Conservation (phyloP, 2,888 invertebrate species). For the Halictus ligatus region DNA sequence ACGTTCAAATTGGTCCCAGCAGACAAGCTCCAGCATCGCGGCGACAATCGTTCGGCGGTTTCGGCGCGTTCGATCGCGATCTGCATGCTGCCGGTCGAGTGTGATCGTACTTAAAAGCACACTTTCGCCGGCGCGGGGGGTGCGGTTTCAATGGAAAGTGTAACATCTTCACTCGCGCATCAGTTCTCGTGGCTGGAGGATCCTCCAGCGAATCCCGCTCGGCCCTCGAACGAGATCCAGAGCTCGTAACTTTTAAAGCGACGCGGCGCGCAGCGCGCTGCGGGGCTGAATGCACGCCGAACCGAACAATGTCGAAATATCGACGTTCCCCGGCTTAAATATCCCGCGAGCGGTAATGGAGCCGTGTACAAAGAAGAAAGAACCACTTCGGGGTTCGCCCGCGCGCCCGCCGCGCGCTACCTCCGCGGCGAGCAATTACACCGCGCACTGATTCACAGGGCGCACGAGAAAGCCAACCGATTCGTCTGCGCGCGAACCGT, state of each 20-base stretch:
- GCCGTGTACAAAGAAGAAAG: neutral
- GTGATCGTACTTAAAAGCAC: slow-evolving; percentile 1
- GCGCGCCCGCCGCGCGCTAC: too few species aligned
- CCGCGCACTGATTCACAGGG: slow-evolving; percentile 37
- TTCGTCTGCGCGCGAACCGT: slow-evolving; percentile 24
- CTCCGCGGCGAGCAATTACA: slow-evolving; percentile 13
- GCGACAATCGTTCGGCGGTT: neutral
- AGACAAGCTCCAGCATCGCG: too few species aligned
- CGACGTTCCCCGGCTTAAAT: slow-evolving; percentile 1
- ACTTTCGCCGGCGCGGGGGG: neutral
- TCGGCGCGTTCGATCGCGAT: neutral
- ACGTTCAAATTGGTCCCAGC: too few species aligned
- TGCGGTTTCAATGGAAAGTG: neutral
- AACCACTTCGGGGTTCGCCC: slow-evolving; percentile 52
- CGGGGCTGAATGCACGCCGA: neutral
- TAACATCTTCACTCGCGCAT: neutral
- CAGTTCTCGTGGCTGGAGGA: neutral
- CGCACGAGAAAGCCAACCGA: slow-evolving; percentile 27
- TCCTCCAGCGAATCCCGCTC: neutral
- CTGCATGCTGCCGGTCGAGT: neutral
- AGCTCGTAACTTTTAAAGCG: neutral
- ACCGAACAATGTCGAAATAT: neutral
- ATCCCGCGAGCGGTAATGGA: neutral
- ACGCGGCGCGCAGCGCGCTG: neutral
- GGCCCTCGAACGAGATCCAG: neutral